Evolutionary conservation across 2,113 vertebrate genomes (phyloP), one percentile per base, ranked within the genome.

Genomic region (Lutjanus erythropterus): DNA sequence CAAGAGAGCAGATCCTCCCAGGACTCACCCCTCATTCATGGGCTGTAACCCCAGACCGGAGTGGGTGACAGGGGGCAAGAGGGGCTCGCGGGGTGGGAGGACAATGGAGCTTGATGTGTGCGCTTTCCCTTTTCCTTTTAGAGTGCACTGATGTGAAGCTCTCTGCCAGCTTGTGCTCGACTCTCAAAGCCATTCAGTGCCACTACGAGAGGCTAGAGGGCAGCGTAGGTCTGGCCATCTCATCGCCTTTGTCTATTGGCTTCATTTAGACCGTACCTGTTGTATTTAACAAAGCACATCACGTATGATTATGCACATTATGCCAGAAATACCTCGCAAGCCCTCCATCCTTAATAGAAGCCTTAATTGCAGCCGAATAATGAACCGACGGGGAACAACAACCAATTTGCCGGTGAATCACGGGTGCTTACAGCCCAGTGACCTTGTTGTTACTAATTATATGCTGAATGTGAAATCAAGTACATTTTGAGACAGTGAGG

Each of bases 381-480:
- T 84, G 56, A 85, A 78, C 55, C 25, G 46, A 58, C 76, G 90
- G 92, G 92, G 95, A 95, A 96, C 94, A 95, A 94, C 92, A 92
- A 92, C 92, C 91, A 94, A 95, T 95, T 94, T 94, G 93, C 93
- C 33, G 89, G 93, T 94, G 93, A 96, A 96, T 96, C 94, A 91
- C 79, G 87, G 94, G 94, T 92, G 94, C 95, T 97, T 96, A 92
- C 89, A 93, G 94, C 94, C 94, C 95, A 95, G 95, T 96, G 96
- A 97, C 95, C 95, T 96, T 94, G 92, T 95, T 95, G 93, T 94
- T 83, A 88, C 93, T 96, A 97, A 97, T 97, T 96, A 96, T 90
- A 93, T 76, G 91, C 91, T 97, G 94, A 96, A 96, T 95, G 88
- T 93, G 93, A 97, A 96, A 97, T 96, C 94, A 96, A 97, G 96